Evolutionary conservation across 2,113 vertebrate species (phyloP).

Genomic region (Oceanodroma tethys): DNA sequence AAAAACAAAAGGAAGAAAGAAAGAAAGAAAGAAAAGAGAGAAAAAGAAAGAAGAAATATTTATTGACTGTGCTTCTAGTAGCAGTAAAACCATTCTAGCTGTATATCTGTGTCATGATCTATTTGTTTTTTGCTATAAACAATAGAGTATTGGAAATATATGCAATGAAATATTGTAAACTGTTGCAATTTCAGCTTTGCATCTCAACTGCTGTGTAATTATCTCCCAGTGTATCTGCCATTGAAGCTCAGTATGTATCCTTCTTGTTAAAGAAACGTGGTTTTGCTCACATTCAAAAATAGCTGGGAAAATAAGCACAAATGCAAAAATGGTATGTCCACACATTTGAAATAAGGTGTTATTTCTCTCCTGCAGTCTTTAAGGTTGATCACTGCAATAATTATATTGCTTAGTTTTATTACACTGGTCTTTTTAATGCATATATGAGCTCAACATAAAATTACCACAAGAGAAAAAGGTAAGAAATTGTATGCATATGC

Average conservation of each 20-base stretch:
- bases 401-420: not conserved
- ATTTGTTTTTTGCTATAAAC: not conserved
- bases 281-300: not conserved
- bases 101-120: not conserved
- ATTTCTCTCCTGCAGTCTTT: not conserved
- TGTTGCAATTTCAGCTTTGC: not conserved
- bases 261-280: not conserved
- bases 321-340: not conserved
- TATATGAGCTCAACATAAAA: constrained; percentile 31
- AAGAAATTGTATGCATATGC: not conserved
- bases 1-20: not conserved
- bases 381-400: not conserved
- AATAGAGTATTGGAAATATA: not conserved
- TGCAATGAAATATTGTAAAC: not conserved
- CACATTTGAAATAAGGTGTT: not conserved
- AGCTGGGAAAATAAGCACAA: not conserved
- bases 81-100: not conserved
- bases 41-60: not conserved
- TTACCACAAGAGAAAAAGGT: not conserved
- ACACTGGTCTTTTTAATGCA: not conserved
- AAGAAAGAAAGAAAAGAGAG: not conserved
- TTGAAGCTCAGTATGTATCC: not conserved
- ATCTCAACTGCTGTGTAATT: not conserved
- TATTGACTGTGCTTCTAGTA: not conserved
- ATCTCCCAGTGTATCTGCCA: not conserved